A percentile compares a stretch with the other conserved stretches of the same genome.
Conservation (phyloP, 2,113 vertebrate genomes). For the Saccopteryx leptura region DNA sequence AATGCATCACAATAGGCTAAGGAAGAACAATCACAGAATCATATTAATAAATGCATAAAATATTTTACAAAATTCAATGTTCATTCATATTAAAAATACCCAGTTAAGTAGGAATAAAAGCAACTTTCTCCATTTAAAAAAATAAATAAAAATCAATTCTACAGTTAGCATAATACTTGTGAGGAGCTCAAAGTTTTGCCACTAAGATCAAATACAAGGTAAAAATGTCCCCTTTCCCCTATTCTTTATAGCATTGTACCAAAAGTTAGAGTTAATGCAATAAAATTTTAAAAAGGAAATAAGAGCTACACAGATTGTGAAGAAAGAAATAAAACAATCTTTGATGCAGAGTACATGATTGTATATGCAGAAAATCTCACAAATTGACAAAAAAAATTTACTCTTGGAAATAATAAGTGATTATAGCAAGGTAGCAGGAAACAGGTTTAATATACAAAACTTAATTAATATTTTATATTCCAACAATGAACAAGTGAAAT, state of each 20-base stretch:
- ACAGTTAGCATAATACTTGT: neutral
- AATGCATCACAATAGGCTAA: neutral
- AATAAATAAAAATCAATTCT: neutral
- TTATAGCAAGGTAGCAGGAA: neutral
- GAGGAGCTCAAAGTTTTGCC: neutral
- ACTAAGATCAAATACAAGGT: no score
- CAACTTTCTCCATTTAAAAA: neutral
- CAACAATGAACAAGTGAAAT: neutral
- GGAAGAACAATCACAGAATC: neutral
- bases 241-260: neutral
- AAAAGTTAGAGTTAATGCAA: neutral
- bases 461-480: neutral
- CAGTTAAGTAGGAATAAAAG: neutral
- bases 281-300: neutral
- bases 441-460: neutral
- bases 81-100: neutral
- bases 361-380: neutral
- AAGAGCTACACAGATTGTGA: neutral
- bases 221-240: neutral
- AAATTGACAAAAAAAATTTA: neutral
- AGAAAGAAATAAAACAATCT: neutral
- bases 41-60: neutral
- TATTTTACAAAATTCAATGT: neutral
- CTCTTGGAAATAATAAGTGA: neutral
- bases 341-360: neutral